Conservation (phyloP, 2,888 invertebrate species). For the Drosophila nr. perissopoda region DNA sequence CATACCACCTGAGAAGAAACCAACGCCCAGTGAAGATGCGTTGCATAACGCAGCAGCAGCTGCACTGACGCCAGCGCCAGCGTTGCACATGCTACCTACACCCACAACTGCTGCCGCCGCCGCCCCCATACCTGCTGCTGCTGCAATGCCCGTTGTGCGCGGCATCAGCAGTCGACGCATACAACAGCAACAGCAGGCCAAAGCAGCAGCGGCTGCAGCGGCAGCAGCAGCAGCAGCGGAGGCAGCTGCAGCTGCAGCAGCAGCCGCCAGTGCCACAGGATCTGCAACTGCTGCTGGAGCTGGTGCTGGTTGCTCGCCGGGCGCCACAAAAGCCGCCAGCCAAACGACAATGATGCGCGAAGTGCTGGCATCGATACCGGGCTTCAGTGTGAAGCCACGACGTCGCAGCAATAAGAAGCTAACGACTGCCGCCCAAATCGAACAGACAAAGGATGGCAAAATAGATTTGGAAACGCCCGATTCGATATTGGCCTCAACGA, state of each 20-base stretch:
- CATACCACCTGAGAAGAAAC: constrained; percentile 86
- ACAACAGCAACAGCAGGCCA: constrained; percentile 81
- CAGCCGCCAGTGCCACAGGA: constrained; percentile 53
- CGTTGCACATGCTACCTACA: constrained; percentile 17
- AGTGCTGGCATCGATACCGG: constrained; percentile 94
- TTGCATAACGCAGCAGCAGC: constrained; percentile 33
- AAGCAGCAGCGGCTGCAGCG: constrained; percentile 74
- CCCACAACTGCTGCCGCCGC: not conserved
- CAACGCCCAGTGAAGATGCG: constrained; percentile 56
- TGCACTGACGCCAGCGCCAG: constrained; percentile 25
- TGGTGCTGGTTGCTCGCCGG: constrained; percentile 30
- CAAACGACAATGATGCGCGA: constrained; percentile 94
- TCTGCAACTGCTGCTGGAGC: not conserved
- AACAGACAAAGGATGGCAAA: constrained; percentile 96
- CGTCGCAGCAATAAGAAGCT: constrained; percentile 90
- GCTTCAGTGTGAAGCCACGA: constrained; percentile 93
- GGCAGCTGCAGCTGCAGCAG: constrained; percentile 71
- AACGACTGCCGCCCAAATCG: constrained; percentile 95
- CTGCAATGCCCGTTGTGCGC: constrained; percentile 54
- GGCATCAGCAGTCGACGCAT: constrained; percentile 80
- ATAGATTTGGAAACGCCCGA: constrained; percentile 98
- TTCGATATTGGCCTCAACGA: constrained; percentile 96
- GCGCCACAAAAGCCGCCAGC: constrained; percentile 72
- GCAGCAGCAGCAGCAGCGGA: constrained; percentile 71
- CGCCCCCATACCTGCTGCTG: constrained; percentile 9